phyloP scores from a whole-genome alignment of 2,797 vertebrate genomes.

The Sebastes flavidus region DNA sequence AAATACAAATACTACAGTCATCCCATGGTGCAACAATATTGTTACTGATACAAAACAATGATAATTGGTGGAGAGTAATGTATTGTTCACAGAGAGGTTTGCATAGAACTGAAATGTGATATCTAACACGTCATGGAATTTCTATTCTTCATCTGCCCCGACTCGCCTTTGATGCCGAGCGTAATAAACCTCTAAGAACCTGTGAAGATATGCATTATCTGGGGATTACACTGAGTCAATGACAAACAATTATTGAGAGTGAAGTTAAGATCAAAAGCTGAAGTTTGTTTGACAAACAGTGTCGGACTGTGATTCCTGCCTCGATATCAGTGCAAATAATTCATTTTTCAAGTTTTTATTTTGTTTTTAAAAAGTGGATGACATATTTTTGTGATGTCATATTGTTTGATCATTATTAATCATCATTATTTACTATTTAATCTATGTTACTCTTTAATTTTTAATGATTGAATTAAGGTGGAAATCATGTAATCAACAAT shows the following conservation, averaged over 20 bases:
- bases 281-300: neutral
- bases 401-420: neutral
- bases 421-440: neutral
- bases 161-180: constrained; percentile 63
- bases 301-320: neutral
- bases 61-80: constrained; percentile 22
- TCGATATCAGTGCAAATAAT: neutral
- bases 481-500: neutral
- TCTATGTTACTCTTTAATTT: neutral
- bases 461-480: neutral
- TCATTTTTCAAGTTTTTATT: neutral
- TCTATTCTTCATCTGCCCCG: constrained; percentile 55
- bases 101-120: constrained; percentile 57
- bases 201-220: constrained; percentile 52
- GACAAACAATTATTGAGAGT: constrained; percentile 61
- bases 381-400: neutral
- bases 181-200: constrained; percentile 54
- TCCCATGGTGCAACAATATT: neutral
- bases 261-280: constrained; percentile 43
- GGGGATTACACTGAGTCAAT: constrained; percentile 60
- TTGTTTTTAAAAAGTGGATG: neutral
- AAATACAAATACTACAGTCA: neutral
- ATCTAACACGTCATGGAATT: constrained; percentile 60
- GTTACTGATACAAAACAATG: constrained; percentile 14
- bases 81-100: constrained; percentile 34